Base-by-base conservation (phyloP, 2,113 vertebrate genomes). In the Urocolius indicus region DNA sequence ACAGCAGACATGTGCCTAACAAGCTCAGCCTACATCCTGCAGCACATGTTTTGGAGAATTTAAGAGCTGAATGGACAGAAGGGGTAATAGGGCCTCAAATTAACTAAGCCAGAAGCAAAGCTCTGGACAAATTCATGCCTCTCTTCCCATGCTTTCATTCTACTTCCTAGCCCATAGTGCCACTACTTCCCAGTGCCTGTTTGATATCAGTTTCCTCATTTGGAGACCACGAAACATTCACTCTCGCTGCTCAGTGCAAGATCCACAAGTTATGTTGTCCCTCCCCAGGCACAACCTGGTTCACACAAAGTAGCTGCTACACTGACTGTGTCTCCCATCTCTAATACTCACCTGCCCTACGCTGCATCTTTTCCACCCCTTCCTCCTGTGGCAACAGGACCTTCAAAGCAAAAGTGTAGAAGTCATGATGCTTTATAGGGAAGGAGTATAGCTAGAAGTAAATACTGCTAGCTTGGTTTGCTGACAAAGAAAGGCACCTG, bases 241-340 rank as follows among this genome's bases (percentile, higher is more conserved):
- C 10, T 66, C 29, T 30, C 18, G 20, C 20, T 43, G 29, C 41
- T 27, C 15, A 45, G 15, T 21, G 13, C 18, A 61, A 48, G 59
- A 55, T 11, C 30, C 13, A 57, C 10, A n/a, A 59, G 30, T 13
- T 3, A 0, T 1, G 6, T 18, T 36, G n/a, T 61, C n/a, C 24
- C 46, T 85, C n/a, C 29, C 27, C 21, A 38, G 11, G 32, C 45
- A 24, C 21, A 52, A 23, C 24, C 66, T n/a, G 36, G 34, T 6
- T 49, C 34, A 24, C 18, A 12, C 17, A 29, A 24, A 43, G 30
- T 20, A 26, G 30, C 46, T 49, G 18, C 32, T 23, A 32, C 26
- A 46, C 7, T 29, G 27, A 23, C 43, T 62, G 23, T 0, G 0
- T 10, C 54, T 58, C 11, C 38, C 36, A 20, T 32, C 49, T 63